These are phyloP conservation scores for Blera fallax DNA, from an alignment of 2,888 invertebrate genomes.

Conservation along the genomic window DNA sequence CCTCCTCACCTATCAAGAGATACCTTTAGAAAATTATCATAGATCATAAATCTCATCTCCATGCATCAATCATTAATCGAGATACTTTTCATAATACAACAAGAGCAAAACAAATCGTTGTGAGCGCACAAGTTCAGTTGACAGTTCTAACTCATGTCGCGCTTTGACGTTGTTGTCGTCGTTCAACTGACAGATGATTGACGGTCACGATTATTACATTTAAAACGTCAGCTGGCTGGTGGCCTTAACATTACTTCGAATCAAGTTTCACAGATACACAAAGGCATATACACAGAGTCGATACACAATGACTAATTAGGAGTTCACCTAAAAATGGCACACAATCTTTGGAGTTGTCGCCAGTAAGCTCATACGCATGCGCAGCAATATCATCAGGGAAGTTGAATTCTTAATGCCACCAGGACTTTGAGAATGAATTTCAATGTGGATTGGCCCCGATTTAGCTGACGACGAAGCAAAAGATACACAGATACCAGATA, in stretches of 20 bases:
- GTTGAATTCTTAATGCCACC: slow-evolving; percentile 1
- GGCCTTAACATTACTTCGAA: slow-evolving; percentile 41
- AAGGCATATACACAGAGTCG: neutral
- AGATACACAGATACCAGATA: neutral
- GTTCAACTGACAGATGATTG: slow-evolving; percentile 48
- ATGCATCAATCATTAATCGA: slow-evolving; percentile 52
- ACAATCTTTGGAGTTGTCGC: neutral
- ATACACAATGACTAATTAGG: slow-evolving; percentile 33
- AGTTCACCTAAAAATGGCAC: slow-evolving; percentile 34
- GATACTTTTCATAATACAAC: slow-evolving; percentile 13
- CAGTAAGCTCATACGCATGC: neutral
- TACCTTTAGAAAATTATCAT: slow-evolving; percentile 20
- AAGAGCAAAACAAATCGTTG: slow-evolving; percentile 35
- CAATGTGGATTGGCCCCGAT: slow-evolving; percentile 54
- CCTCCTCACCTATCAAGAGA: neutral
- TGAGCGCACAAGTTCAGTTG: slow-evolving; percentile 45
- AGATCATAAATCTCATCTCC: slow-evolving; percentile 31
- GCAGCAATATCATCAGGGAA: slow-evolving; percentile 1
- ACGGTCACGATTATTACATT: slow-evolving; percentile 46
- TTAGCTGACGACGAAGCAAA: slow-evolving; percentile 5
- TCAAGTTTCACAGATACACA: neutral
- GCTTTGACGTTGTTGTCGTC: neutral
- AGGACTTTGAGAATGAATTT: slow-evolving; percentile 22
- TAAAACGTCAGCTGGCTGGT: slow-evolving; percentile 10
- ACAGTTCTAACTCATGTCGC: slow-evolving; percentile 48